Base-by-base conservation (phyloP, 2,113 vertebrate genomes). In the pig (Sus scrofa) region DNA sequence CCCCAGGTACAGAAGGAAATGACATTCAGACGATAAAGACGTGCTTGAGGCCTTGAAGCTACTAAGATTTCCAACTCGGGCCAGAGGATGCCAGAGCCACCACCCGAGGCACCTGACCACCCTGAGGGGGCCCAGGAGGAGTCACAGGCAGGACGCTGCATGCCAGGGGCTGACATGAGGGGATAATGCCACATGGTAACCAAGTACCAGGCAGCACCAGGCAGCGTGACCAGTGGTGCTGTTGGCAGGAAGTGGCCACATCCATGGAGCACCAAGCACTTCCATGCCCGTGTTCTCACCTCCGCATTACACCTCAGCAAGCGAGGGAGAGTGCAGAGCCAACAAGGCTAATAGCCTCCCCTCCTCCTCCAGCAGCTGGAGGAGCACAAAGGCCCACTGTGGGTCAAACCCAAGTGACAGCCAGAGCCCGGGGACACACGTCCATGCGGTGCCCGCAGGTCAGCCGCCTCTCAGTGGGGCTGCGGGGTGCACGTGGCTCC, bases 121-220 rank as follows among this genome's bases (percentile, higher is more conserved):
- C 13, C n/a, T 3, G 6, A 52, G 20, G 26, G 14, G 8, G 7
- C 37, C 37, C 54, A 67, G 77, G 58, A 22, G 26, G 32, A 32
- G 50, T 22, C 9, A 62, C 14, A 22, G 70, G 14, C 19, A 20
- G 52, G 6, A 8, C 50, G 12, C 15, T 58, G 4, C 26, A 12
- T 24, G 6, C 4, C 2, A 37, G 4, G 14, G 22, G 20, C n/a
- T 9, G 0, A 15, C 0, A 2, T 1, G 1, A 7, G 3, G 7
- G 75, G 56, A 0, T 1, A 30, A 16, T 6, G 32, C 20, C 27
- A 24, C 50, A 58, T 24, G 0, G 54, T 44, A 19, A 44, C 44
- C 32, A 3, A 26, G 60, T 22, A 62, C 60, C 3, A 22, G 22
- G 60, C 60, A 20, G 78, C 9, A 6, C 30, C 11, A 37, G 37